A percentile compares a stretch with the other conserved stretches of the same genome.
phyloP scores from a whole-genome alignment of 2,888 invertebrate genomes.

The Geotrupes spiniger region DNA sequence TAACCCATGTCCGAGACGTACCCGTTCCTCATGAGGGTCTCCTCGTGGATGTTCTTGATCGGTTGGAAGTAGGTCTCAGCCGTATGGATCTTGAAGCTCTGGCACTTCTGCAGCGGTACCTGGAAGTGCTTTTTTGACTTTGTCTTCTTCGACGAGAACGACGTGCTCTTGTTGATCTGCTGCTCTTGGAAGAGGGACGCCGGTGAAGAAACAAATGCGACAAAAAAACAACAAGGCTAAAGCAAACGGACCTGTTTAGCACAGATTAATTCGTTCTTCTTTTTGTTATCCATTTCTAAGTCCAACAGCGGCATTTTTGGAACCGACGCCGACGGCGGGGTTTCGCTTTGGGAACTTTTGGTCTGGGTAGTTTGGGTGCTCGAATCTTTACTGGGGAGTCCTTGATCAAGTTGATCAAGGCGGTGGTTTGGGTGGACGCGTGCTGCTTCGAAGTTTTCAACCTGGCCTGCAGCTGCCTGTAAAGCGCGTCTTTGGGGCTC shows the following conservation, averaged over 20 bases:
- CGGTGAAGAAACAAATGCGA: not conserved
- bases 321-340: conserved; percentile 30
- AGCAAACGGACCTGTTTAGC: conserved; percentile 46
- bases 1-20: conserved; percentile 46
- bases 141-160: conserved; percentile 45
- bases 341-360: not conserved
- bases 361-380: conserved; percentile 8
- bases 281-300: conserved; percentile 35
- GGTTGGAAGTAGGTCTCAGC: conserved; percentile 63
- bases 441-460: conserved; percentile 29
- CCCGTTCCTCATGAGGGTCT: conserved; percentile 49
- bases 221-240: conserved; percentile 36
- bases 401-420: not conserved
- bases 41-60: conserved; percentile 59
- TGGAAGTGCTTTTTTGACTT: conserved; percentile 62
- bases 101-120: conserved; percentile 63
- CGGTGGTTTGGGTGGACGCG: conserved; percentile 10
- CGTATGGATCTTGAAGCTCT: conserved; percentile 57
- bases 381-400: conserved; percentile 12
- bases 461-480: conserved; percentile 44
- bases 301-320: conserved; percentile 47
- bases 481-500: conserved; percentile 45
- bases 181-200: conserved; percentile 47
- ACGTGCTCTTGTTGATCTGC: conserved; percentile 46
- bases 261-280: conserved; percentile 26